These are phyloP conservation scores for Epinotia demarniana DNA, from an alignment of 2,888 invertebrate species.

Conservation along the genomic window DNA sequence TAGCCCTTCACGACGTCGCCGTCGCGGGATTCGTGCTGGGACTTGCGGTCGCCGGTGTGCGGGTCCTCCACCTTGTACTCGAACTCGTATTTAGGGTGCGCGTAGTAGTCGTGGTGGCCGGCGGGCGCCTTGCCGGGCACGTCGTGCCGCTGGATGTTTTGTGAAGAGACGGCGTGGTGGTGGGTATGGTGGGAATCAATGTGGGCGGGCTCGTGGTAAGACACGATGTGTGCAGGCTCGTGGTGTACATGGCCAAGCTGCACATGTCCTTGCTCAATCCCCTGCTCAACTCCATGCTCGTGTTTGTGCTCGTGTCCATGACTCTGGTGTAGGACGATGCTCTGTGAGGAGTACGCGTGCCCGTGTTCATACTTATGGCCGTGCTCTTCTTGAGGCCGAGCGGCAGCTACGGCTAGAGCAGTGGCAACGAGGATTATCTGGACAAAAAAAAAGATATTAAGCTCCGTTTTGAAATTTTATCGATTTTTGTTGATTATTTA, in stretches of 20 bases:
- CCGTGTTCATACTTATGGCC: constrained; percentile 38
- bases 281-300: constrained; percentile 53
- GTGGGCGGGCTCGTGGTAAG: constrained; percentile 9
- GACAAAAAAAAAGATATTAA: background rate
- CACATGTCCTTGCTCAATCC: constrained; percentile 20
- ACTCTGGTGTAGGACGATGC: constrained; percentile 59
- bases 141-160: constrained; percentile 55
- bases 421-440: constrained; percentile 52
- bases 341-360: constrained; percentile 58
- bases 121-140: constrained; percentile 25
- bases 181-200: constrained; percentile 23
- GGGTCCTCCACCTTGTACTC: too few relatives aligned
- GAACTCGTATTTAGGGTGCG: too few relatives aligned
- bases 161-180: constrained; percentile 51
- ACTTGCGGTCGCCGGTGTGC: too few relatives aligned
- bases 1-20: too few relatives aligned
- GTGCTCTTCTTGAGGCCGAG: constrained; percentile 55
- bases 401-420: constrained; percentile 50
- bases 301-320: constrained; percentile 45
- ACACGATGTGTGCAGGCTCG: constrained; percentile 25
- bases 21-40: too few relatives aligned
- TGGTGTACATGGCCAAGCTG: constrained; percentile 49
- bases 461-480: too few relatives aligned
- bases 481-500: too few relatives aligned
- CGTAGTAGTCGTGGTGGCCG: too few relatives aligned